Evolutionary conservation across 2,797 vertebrate species (phyloP).

Genomic region (Danio kyathit): DNA sequence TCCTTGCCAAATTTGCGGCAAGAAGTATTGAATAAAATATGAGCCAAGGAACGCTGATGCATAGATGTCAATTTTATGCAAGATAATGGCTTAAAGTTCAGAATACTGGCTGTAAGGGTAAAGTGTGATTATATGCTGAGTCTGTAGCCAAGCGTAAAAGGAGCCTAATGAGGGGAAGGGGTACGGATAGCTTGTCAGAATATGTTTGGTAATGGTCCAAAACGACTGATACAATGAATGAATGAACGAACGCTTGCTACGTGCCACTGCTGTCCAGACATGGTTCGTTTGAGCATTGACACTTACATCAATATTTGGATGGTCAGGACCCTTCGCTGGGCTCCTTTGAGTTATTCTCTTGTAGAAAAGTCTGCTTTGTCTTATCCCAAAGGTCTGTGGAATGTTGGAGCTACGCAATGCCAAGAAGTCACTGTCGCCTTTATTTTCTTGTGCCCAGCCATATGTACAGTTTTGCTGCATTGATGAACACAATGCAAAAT

Average conservation of each 20-base stretch:
- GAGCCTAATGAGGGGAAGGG: background rate
- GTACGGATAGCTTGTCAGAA: slow-evolving; percentile 1
- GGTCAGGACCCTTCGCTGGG: slow-evolving; percentile 4
- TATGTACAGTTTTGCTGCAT: slow-evolving; percentile 75
- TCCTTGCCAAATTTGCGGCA: slow-evolving; percentile 55
- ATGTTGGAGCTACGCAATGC: slow-evolving; percentile 7
- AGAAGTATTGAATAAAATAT: slow-evolving; percentile 54
- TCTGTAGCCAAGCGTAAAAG: slow-evolving; percentile 19
- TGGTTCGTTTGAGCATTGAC: slow-evolving; percentile 8
- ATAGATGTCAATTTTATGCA: slow-evolving; percentile 38
- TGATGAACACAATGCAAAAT: slow-evolving; percentile 68
- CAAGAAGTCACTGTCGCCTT: slow-evolving; percentile 56
- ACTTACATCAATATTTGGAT: slow-evolving; percentile 31
- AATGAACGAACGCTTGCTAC: background rate
- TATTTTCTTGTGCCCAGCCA: slow-evolving; percentile 73
- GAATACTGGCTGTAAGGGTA: slow-evolving; percentile 15
- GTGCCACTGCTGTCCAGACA: slow-evolving; percentile 12
- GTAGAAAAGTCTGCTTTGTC: slow-evolving; percentile 61
- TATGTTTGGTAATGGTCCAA: slow-evolving; percentile 24
- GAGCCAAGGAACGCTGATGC: slow-evolving; percentile 61
- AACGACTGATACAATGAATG: slow-evolving; percentile 16
- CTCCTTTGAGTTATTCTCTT: slow-evolving; percentile 35
- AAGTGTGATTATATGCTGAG: slow-evolving; percentile 16
- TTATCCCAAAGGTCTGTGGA: slow-evolving; percentile 39
- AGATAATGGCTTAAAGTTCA: slow-evolving; percentile 27